These are phyloP conservation scores for Heliothis peltigera DNA, from an alignment of 2,888 invertebrate species.

Conservation along the genomic window DNA sequence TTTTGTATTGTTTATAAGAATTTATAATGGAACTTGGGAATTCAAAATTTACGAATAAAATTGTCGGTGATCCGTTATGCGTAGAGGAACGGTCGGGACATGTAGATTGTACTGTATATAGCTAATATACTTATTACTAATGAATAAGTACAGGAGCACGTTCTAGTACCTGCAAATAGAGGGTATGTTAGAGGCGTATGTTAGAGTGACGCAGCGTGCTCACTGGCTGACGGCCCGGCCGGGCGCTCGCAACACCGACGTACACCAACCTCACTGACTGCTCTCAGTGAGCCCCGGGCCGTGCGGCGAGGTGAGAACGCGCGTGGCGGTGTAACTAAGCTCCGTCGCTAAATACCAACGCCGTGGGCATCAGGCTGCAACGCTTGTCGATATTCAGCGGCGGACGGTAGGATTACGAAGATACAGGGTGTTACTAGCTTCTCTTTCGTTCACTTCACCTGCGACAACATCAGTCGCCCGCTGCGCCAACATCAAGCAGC, in stretches of 20 bases:
- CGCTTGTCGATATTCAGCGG: slow-evolving; percentile 54
- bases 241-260: slow-evolving; percentile 1
- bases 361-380: background rate
- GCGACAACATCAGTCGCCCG: slow-evolving; percentile 19
- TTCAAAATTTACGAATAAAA: slow-evolving; percentile 23
- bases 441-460: slow-evolving; percentile 61
- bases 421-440: slow-evolving; percentile 84
- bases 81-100: slow-evolving; percentile 76
- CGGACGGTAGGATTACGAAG: slow-evolving; percentile 71
- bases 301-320: slow-evolving; percentile 46
- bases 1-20: slow-evolving; percentile 45
- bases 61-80: slow-evolving; percentile 45
- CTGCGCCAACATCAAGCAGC: slow-evolving; percentile 19
- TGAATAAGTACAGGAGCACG: slow-evolving; percentile 70
- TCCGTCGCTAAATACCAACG: slow-evolving; percentile 58
- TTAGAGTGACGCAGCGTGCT: slow-evolving; percentile 56
- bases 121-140: slow-evolving; percentile 75
- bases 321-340: slow-evolving; percentile 55
- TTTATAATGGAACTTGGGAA: slow-evolving; percentile 34
- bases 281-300: no score
- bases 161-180: slow-evolving; percentile 73
- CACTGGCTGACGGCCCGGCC: slow-evolving; percentile 34
- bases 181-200: slow-evolving; percentile 66
- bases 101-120: slow-evolving; percentile 83
- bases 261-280: no score